A percentile compares a stretch with the other conserved stretches of the same genome.
phyloP scores from a whole-genome alignment of 2,113 vertebrate genomes.

The Solea senegalensis region DNA sequence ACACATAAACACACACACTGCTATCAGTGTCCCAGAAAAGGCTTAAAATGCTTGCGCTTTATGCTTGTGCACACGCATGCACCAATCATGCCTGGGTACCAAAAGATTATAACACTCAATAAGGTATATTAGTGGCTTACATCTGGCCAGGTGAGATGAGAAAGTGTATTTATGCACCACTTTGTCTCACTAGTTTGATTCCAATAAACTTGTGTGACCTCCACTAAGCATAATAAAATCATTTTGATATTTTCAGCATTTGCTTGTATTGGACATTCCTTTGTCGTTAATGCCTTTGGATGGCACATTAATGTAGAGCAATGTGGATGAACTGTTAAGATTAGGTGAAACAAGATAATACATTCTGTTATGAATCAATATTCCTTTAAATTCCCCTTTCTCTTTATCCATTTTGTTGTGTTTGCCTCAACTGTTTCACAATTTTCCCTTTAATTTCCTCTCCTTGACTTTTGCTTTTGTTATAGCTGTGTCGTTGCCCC shows the following conservation, averaged over 20 bases:
- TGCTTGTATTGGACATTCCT: background rate
- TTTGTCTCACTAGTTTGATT: conserved; percentile 19
- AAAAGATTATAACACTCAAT: conserved; percentile 55
- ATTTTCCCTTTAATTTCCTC: background rate
- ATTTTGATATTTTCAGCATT: conserved; percentile 2
- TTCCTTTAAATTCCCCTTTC: background rate
- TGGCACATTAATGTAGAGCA: background rate
- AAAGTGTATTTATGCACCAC: conserved; percentile 41
- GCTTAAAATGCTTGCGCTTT: conserved; percentile 55
- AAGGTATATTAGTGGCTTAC: conserved; percentile 47
- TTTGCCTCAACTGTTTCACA: background rate
- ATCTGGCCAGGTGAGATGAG: conserved; percentile 31
- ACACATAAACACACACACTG: conserved; percentile 2
- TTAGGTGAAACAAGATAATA: background rate
- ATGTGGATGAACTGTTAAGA: background rate
- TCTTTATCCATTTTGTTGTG: background rate
- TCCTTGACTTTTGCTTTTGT: background rate
- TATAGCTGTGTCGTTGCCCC: background rate
- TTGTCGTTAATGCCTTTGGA: conserved; percentile 9
- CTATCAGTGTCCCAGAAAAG: conserved; percentile 44
- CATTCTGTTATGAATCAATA: background rate
- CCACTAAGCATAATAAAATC: background rate
- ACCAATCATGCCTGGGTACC: conserved; percentile 45
- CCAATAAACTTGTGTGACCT: conserved; percentile 39
- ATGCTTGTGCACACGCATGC: conserved; percentile 1